phyloP scores from a whole-genome alignment of 2,888 invertebrate species.

The Sinelater perroti region DNA sequence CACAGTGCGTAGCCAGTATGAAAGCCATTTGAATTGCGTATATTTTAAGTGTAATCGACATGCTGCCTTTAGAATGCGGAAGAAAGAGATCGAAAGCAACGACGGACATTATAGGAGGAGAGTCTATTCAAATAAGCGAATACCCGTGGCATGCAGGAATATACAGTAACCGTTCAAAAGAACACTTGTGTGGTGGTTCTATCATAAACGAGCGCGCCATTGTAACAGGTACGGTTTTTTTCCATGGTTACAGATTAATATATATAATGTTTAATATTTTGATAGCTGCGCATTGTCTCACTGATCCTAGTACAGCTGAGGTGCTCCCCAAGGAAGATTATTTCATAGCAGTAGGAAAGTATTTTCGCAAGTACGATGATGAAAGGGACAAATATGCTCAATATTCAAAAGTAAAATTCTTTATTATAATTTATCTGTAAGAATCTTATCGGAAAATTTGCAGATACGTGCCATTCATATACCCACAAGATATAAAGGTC shows the following conservation, averaged over 20 bases:
- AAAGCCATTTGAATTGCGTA: too few relatives aligned
- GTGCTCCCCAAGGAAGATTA: constrained; percentile 30
- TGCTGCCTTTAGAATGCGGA: constrained; percentile 57
- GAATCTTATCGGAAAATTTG: constrained; percentile 1
- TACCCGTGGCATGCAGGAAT: constrained; percentile 53
- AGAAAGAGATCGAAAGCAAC: constrained; percentile 46
- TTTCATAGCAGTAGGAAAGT: constrained; percentile 51
- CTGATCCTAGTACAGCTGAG: constrained; percentile 36
- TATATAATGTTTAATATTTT: too few relatives aligned
- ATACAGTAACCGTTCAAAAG: constrained; percentile 37
- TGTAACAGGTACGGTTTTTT: constrained; percentile 48
- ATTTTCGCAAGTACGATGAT: constrained; percentile 47
- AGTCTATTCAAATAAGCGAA: not conserved
- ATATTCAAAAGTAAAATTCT: constrained; percentile 7
- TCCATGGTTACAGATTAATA: not conserved
- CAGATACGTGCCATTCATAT: constrained; percentile 45
- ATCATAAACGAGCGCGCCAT: constrained; percentile 48
- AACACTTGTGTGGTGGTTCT: constrained; percentile 51
- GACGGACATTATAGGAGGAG: constrained; percentile 17
- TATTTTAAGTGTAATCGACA: too few relatives aligned
- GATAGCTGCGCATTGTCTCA: constrained; percentile 56
- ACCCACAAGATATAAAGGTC: constrained; percentile 45
- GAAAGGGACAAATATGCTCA: constrained; percentile 41
- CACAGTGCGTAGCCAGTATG: constrained; percentile 17
- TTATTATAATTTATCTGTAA: not conserved